phyloP scores from a whole-genome alignment of 2,888 invertebrate species.

The Archips crataeganus region DNA sequence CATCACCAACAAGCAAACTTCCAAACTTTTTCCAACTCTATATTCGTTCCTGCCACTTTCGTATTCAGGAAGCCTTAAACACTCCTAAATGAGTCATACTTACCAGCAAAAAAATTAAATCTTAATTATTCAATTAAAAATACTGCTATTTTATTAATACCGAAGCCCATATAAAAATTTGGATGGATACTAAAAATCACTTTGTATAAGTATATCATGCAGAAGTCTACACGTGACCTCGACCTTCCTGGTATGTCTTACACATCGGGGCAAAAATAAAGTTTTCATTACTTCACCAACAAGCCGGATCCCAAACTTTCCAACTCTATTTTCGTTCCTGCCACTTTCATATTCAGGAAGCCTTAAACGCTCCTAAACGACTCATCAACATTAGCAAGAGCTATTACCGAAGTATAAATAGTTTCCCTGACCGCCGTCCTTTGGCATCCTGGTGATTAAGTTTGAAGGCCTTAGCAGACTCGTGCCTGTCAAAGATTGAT shows the following conservation, averaged over 20 bases:
- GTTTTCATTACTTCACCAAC: neutral
- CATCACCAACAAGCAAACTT: neutral
- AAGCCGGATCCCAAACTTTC: neutral
- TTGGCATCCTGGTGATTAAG: slow-evolving; percentile 29
- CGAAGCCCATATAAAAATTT: too few species aligned
- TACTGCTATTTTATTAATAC: too few species aligned
- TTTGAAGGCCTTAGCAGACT: slow-evolving; percentile 43
- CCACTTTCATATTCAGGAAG: slow-evolving; percentile 15
- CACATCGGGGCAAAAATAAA: neutral
- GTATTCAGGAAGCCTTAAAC: slow-evolving; percentile 13
- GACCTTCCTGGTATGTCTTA: neutral
- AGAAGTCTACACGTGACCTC: neutral
- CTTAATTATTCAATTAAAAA: too few species aligned
- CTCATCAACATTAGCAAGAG: slow-evolving; percentile 9
- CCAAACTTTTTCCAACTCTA: neutral
- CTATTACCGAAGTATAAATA: slow-evolving; percentile 41
- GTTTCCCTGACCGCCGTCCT: slow-evolving; percentile 6
- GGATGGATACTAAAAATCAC: too few species aligned
- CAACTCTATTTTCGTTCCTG: neutral
- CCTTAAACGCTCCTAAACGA: neutral
- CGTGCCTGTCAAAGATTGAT: slow-evolving; percentile 59
- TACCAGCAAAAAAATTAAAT: too few species aligned
- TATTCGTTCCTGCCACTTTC: neutral
- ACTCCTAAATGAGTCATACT: neutral
- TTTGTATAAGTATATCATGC: neutral